Evolutionary conservation across 2,888 invertebrate genomes (phyloP), one percentile per base, ranked within the genome.

Genomic region (Apotomis capreana): DNA sequence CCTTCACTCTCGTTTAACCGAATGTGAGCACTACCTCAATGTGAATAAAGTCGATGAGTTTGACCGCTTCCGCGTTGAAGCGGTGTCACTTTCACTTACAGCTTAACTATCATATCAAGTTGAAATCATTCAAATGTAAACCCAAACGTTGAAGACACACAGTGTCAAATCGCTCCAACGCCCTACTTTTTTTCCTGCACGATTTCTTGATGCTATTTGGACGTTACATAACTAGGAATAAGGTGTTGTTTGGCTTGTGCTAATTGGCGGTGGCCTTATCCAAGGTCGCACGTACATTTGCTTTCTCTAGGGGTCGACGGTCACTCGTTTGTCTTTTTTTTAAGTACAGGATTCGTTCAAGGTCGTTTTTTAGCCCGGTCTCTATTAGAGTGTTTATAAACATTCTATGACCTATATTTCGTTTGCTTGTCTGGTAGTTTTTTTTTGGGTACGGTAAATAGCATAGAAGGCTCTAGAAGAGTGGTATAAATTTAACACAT

Each of bases 271-370:
- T 37, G 67, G 70, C 70, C 65, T 67, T 52, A 55, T 37, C 52
- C 71, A 72, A 72, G 71, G 71, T 62, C 71, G 52, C 62, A 57
- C 65, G 70, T 65, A 69, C 69, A 62, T 68, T 68, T 68, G 62
- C 71, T 72, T 72, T 72, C 71, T 62, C 71, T 68, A 52, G 71
- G 62, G 71, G 71, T 72, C 71, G 68, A 72, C 62, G 61, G 71
- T 68, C 71, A 72, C 46, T 58, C 40, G 62, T 57, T 68, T 69
- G 51, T 60, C 5, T 54, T 61, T 69, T 52, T 70, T 72, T 72
- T 67, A 63, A 37, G 60, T 71, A 44, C 60, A 67, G 65, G 52
- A 59, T 36, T 67, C 65, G 62, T 62, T 70, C 65, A 74, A 74
- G 73, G 73, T 62, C 64, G 59, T 63, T 58, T 72, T 68, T 64